Evolutionary conservation across 2,888 invertebrate species (phyloP).

Genomic region (Epirrita christyi): DNA sequence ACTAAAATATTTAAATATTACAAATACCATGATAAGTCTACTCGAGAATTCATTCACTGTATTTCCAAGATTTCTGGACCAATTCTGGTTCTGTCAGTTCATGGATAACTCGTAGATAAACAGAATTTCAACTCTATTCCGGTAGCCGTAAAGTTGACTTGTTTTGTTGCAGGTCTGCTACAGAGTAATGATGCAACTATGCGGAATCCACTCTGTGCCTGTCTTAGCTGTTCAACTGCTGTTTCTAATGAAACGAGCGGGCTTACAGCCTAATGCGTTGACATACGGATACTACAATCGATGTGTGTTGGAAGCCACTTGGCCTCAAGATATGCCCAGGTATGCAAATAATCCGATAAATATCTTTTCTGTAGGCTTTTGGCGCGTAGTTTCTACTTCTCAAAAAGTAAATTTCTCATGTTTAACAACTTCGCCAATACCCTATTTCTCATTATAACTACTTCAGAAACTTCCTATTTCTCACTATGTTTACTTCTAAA

Average conservation of each 20-base stretch:
- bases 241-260: constrained; percentile 96
- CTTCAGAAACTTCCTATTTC: no score
- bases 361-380: not conserved
- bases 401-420: no score
- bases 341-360: constrained; percentile 29
- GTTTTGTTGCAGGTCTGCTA: constrained; percentile 92
- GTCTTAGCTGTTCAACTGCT: constrained; percentile 96
- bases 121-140: not conserved
- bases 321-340: constrained; percentile 93
- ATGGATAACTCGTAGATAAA: no score
- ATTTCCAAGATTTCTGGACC: no score
- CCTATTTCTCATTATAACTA: no score
- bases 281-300: constrained; percentile 95
- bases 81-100: not conserved
- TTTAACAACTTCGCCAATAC: no score
- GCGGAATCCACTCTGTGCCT: constrained; percentile 97
- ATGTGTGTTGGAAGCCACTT: constrained; percentile 96
- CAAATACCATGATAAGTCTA: no score
- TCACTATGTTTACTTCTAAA: no score
- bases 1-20: no score
- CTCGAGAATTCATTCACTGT: no score
- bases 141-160: not conserved
- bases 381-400: no score
- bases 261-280: constrained; percentile 98
- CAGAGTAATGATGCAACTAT: constrained; percentile 98